Base-by-base conservation (phyloP, 2,797 vertebrate genomes). In the Clangula hyemalis region DNA sequence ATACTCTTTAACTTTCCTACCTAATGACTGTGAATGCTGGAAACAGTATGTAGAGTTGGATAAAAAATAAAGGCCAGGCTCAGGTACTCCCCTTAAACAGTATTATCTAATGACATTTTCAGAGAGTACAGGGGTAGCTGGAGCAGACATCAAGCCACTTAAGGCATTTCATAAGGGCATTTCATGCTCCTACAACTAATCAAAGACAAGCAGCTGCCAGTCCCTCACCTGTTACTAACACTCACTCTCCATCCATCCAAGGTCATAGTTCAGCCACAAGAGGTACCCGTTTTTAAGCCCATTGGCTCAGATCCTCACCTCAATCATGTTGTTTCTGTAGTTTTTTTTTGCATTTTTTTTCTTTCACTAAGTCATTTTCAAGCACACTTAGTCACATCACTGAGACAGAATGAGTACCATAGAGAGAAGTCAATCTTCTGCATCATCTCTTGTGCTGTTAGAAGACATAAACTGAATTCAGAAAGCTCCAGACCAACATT, bases 251-350 rank as follows among this genome's bases (percentile, higher is more conserved):
- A 13, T 39, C 21, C 19, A 34, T 53, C 58, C 30, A 39, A 68
- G 41, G 22, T 32, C 41, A 27, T 80, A 41, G 7, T 74, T 80
- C 47, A 34, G 6, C 34, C 86, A n/a, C 43, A 38, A 66, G 56
- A 34, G 17, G 13, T 11, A 30, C 20, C 57, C 56, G 0, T n/a
- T 18, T 21, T 4, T 0, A 19, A 75, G 21, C 38, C 11, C 10
- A 2, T 21, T 4, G 13, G 9, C 16, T 66, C 11, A 90, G 39
- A 27, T 6, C 3, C 11, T 73, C 41, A 45, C 17, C 34, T 54
- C 47, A 30, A 13, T 15, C 5, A 39, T 8, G 22, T 10, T 5
- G 1, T 43, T 27, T 13, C 27, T 41, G 24, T 70, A 13, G 30
- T 20, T 4, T 43, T 53, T 53, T 27, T 27, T 53, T 27, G 5